phyloP scores from a whole-genome alignment of 2,888 invertebrate species.

The Synergus umbraculus region DNA sequence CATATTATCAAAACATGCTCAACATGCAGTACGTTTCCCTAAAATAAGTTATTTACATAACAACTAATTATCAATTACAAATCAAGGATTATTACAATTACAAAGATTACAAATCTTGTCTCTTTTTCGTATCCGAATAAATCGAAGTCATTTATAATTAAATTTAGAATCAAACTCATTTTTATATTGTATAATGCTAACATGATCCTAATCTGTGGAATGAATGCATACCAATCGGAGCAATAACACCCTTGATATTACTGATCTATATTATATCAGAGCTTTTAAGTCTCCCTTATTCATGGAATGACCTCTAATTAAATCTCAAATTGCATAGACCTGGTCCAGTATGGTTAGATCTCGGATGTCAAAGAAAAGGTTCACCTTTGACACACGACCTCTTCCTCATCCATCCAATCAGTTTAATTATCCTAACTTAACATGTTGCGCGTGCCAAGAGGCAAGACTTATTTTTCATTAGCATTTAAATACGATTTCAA shows the following conservation, averaged over 20 bases:
- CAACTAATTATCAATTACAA: no score
- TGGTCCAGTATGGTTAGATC: conserved; percentile 61
- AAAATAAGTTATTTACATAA: no score
- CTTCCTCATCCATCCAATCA: conserved; percentile 53
- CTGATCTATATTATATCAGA: conserved; percentile 55
- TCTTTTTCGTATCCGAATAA: neutral
- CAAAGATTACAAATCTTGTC: no score
- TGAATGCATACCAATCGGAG: conserved; percentile 59
- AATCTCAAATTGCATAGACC: conserved; percentile 68
- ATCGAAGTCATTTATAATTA: neutral
- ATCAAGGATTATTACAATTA: no score
- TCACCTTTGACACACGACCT: conserved; percentile 65
- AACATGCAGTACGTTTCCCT: no score
- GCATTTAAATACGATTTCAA: no score
- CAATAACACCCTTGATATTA: conserved; percentile 58
- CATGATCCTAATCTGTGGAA: conserved; percentile 63
- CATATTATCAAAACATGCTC: no score
- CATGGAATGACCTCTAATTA: conserved; percentile 68
- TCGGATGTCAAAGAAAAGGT: conserved; percentile 62
- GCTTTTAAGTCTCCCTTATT: conserved; percentile 58
- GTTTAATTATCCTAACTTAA: conserved; percentile 61
- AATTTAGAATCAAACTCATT: neutral
- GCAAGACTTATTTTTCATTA: no score
- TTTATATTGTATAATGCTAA: conserved; percentile 43
- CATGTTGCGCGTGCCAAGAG: conserved; percentile 39